phyloP scores from a whole-genome alignment of 2,797 vertebrate genomes.

The Sebastes vulpes region DNA sequence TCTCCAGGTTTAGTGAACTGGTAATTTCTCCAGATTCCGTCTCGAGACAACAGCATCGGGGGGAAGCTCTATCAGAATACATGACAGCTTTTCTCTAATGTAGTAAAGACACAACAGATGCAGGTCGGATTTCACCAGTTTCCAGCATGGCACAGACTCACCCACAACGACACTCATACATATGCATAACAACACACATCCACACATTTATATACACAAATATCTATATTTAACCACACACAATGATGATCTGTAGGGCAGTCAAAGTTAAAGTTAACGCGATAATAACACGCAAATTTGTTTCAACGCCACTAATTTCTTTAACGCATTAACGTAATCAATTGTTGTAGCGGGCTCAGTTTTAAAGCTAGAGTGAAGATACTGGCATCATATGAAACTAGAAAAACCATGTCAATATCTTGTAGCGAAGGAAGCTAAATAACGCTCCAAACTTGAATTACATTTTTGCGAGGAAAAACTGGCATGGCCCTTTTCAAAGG shows the following conservation, averaged over 20 bases:
- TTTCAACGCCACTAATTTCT: too few species aligned
- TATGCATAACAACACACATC: background rate
- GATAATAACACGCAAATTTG: too few species aligned
- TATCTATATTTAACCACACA: background rate
- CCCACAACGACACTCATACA: background rate
- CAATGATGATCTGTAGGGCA: background rate
- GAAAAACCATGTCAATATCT: background rate
- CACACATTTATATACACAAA: background rate
- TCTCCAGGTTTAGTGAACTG: conserved; percentile 6
- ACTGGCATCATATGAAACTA: too few species aligned
- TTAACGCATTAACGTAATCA: too few species aligned
- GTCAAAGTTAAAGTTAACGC: background rate
- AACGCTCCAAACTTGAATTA: background rate
- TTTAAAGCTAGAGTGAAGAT: too few species aligned
- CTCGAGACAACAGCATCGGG: background rate
- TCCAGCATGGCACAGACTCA: conserved; percentile 9
- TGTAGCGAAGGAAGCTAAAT: accelerated
- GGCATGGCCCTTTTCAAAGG: background rate
- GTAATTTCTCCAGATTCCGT: conserved; percentile 10
- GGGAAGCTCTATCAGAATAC: conserved; percentile 16
- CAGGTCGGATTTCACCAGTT: conserved; percentile 41
- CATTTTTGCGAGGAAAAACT: background rate
- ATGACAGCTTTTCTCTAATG: conserved; percentile 33
- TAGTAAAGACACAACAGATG: conserved; percentile 58
- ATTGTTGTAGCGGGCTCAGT: too few species aligned